Evolutionary conservation across 2,113 vertebrate genomes (phyloP), one percentile per base, ranked within the genome.

Genomic region (Anser cygnoides): DNA sequence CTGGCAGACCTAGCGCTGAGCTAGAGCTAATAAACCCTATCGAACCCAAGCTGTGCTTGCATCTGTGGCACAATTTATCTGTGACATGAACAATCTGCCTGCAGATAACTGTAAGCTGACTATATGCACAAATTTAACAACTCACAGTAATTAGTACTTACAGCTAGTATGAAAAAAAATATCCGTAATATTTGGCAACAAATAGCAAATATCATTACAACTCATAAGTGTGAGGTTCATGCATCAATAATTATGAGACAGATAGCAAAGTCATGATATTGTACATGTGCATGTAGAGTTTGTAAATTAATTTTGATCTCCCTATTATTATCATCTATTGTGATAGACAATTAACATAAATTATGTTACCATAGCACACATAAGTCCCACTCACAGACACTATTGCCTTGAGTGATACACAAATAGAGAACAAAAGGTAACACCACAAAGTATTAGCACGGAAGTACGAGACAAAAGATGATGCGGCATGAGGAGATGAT

Each of bases 21-120:
- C 52, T 23, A 41, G 55, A 92, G 80, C 52, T 93, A 87, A 93
- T 90, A 72, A 90, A 94, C 77, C 55, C 91, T 70, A 58, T 43
- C 4, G 4, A 91, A 81, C 89, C 66, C 94, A 95, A 95, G 92
- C 92, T 96, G 89, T 82, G 94, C 66, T 73, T 78, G 80, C 96
- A 92, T 95, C 84, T 94, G 95, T 59, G 65, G 68, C 95, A 80
- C 86, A 94, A 65, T 95, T 96, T 93, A 89, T 93, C 92, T 87
- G 65, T 96, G 96, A 95, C 87, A 96, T 0, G 4, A 93, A 91
- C 91, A 95, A 75, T 93, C 96, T 96, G 92, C 73, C 94, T 75
- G 70, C 66, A 91, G 35, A 91, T 93, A 89, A 92, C 87, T 91
- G 62, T 71, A 89, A 82, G 11, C 26, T 92, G 91, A 78, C 37